Conservation (phyloP, 2,113 vertebrate species). For the Otocyon megalotis region DNA sequence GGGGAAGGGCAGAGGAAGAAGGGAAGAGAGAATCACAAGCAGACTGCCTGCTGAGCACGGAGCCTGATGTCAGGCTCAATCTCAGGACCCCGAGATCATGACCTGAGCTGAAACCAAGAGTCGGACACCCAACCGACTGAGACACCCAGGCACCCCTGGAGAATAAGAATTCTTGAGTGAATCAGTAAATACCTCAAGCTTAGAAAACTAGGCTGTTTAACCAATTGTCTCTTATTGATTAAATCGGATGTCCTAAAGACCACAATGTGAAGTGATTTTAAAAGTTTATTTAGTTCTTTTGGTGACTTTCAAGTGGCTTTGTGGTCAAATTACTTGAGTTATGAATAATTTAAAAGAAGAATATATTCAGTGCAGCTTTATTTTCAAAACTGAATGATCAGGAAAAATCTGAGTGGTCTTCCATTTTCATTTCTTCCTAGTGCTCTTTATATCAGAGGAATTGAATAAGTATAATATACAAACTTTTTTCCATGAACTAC, state of each 20-base stretch:
- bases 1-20: neutral
- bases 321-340: conserved; percentile 12
- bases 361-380: neutral
- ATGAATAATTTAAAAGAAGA: conserved; percentile 44
- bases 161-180: conserved; percentile 9
- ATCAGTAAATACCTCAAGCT: conserved; percentile 15
- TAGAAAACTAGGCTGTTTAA: conserved; percentile 40
- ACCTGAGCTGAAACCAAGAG: neutral
- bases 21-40: neutral
- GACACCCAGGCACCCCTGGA: neutral
- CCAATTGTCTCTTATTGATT: neutral
- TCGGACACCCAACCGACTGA: neutral
- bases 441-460: conserved; percentile 19
- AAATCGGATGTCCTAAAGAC: neutral
- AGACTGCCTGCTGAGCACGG: neutral
- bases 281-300: conserved; percentile 17
- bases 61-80: neutral
- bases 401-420: neutral
- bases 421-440: conserved; percentile 30
- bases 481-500: neutral
- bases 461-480: conserved; percentile 2
- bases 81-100: neutral
- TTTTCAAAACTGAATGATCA: conserved; percentile 43
- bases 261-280: conserved; percentile 39
- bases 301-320: conserved; percentile 9